Conservation (phyloP, 2,113 vertebrate species). For the Mesoclemmys tuberculata region DNA sequence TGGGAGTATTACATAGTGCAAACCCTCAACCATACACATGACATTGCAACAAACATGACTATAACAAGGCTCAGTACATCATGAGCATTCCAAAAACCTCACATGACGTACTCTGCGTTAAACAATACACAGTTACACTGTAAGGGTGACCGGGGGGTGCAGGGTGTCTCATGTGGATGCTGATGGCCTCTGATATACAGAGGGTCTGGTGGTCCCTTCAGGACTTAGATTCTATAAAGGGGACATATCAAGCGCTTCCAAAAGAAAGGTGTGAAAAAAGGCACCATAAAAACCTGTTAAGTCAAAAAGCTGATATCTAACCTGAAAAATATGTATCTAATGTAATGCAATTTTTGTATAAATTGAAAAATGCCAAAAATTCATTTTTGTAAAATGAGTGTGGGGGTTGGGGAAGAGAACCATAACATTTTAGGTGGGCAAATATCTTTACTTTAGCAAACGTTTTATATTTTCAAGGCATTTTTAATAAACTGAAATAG, state of each 20-base stretch:
- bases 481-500: too few relatives aligned
- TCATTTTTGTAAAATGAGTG: not conserved
- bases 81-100: too few relatives aligned
- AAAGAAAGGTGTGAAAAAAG: not conserved
- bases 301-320: not conserved
- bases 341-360: not conserved
- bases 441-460: not conserved
- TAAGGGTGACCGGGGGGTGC: too few relatives aligned
- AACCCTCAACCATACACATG: too few relatives aligned
- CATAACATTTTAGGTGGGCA: not conserved
- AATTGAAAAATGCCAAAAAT: not conserved
- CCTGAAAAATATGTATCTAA: not conserved
- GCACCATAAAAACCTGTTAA: not conserved
- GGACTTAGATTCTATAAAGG: not conserved
- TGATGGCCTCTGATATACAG: not conserved
- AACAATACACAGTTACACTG: too few relatives aligned
- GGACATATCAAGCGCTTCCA: not conserved
- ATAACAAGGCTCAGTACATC: too few relatives aligned
- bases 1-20: too few relatives aligned
- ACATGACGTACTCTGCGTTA: too few relatives aligned
- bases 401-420: not conserved
- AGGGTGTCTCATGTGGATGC: too few relatives aligned
- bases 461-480: not conserved
- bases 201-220: not conserved
- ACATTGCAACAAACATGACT: too few relatives aligned